phyloP scores from a whole-genome alignment of 2,888 invertebrate species.

The Meloe dianella region DNA sequence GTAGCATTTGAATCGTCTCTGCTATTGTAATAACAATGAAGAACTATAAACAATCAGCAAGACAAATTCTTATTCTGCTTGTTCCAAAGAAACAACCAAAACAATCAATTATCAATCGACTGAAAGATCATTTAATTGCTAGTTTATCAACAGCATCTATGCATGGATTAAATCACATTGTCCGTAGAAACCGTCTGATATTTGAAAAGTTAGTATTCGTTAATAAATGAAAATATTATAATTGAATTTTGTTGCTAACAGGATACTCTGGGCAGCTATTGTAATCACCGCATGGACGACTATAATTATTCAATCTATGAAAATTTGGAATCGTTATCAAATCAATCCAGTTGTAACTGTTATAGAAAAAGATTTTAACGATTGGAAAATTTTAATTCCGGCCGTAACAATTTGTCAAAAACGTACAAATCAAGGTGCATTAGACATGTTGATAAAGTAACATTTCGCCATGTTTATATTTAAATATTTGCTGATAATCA shows the following conservation, averaged over 20 bases:
- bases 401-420: conserved; percentile 49
- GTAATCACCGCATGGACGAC: conserved; percentile 37
- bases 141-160: conserved; percentile 46
- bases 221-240: not conserved
- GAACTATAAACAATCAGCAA: not conserved
- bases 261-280: conserved; percentile 46
- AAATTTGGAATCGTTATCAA: conserved; percentile 46
- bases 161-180: conserved; percentile 50
- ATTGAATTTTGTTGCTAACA: conserved; percentile 22
- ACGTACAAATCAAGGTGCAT: not conserved
- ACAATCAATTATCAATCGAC: conserved; percentile 8
- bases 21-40: not conserved
- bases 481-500: not conserved
- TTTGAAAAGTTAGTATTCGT: conserved; percentile 45
- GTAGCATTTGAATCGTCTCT: not conserved
- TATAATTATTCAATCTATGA: conserved; percentile 38
- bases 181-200: conserved; percentile 39
- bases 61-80: not conserved
- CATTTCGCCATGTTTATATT: not conserved
- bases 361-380: conserved; percentile 45
- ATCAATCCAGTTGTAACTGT: conserved; percentile 48
- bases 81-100: not conserved
- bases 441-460: not conserved
- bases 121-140: conserved; percentile 35
- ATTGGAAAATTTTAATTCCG: conserved; percentile 49